These are phyloP conservation scores for Calameuta pallipes DNA, from an alignment of 2,888 invertebrate species.

Conservation along the genomic window DNA sequence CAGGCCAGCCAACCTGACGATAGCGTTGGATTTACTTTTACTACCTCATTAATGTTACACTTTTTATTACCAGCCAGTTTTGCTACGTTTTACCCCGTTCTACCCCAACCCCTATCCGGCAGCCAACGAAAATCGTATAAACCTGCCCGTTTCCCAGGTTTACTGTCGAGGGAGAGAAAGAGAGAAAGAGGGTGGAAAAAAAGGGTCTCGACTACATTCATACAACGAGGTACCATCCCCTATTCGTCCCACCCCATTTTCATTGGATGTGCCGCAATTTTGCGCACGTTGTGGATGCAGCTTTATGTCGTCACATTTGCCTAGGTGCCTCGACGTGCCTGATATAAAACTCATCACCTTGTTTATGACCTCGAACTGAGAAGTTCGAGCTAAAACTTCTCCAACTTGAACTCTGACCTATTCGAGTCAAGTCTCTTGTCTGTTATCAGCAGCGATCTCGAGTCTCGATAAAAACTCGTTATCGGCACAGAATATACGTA, in stretches of 20 bases:
- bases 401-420: too few relatives aligned
- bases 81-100: conserved; percentile 10
- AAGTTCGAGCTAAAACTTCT: too few relatives aligned
- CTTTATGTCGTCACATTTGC: conserved; percentile 4
- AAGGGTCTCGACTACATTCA: conserved; percentile 5
- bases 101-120: too few relatives aligned
- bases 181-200: conserved; percentile 26
- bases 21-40: conserved; percentile 59
- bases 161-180: conserved; percentile 42
- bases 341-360: too few relatives aligned
- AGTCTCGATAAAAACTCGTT: too few relatives aligned
- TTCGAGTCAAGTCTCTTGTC: too few relatives aligned
- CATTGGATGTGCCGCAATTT: not conserved
- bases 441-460: too few relatives aligned
- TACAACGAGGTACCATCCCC: not conserved
- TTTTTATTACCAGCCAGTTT: conserved; percentile 51
- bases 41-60: conserved; percentile 60
- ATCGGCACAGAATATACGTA: too few relatives aligned
- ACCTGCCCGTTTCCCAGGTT: conserved; percentile 45
- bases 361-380: too few relatives aligned
- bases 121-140: conserved; percentile 38
- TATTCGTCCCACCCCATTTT: conserved; percentile 19
- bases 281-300: conserved; percentile 2
- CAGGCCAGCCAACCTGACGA: conserved; percentile 36
- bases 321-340: not conserved